A percentile compares a stretch with the other conserved stretches of the same genome.
Evolutionary conservation across 2,888 invertebrate species (phyloP).

Genomic region (Eulithis testata): DNA sequence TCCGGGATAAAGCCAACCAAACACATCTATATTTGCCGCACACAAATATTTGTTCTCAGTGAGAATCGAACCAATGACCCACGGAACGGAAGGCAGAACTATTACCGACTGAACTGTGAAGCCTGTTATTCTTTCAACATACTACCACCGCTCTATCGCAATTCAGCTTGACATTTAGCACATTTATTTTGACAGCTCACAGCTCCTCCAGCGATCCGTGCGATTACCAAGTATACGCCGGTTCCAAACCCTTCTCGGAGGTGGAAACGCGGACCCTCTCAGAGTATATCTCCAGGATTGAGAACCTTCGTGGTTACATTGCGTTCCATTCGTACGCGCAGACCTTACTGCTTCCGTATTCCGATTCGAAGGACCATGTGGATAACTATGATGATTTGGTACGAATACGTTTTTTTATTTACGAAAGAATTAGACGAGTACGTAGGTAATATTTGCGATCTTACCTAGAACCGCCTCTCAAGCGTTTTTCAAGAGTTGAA

Average conservation of each 20-base stretch:
- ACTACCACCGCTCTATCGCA: too few relatives aligned
- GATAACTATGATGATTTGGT: constrained; percentile 80
- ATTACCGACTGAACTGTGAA: too few relatives aligned
- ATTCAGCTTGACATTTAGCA: background rate
- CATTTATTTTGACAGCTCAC: constrained; percentile 43
- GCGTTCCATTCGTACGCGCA: constrained; percentile 91
- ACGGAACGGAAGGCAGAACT: too few relatives aligned
- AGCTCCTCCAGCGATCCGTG: constrained; percentile 85
- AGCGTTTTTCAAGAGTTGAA: too few relatives aligned
- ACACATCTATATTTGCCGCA: too few relatives aligned
- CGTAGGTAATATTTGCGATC: too few relatives aligned
- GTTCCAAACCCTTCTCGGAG: constrained; percentile 88
- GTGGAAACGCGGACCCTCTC: constrained; percentile 85
- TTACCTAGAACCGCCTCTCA: too few relatives aligned
- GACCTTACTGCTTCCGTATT: constrained; percentile 87
- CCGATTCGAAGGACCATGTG: constrained; percentile 81
- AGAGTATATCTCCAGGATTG: constrained; percentile 79
- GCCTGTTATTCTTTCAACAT: too few relatives aligned
- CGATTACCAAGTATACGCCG: constrained; percentile 87
- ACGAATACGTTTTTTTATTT: constrained; percentile 22
- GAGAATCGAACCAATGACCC: too few relatives aligned
- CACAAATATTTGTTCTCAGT: too few relatives aligned
- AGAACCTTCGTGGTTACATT: constrained; percentile 86
- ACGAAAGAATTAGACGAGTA: too few relatives aligned
- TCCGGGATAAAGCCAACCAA: too few relatives aligned